phyloP scores from a whole-genome alignment of 2,797 vertebrate genomes.

The Somateria mollissima region DNA sequence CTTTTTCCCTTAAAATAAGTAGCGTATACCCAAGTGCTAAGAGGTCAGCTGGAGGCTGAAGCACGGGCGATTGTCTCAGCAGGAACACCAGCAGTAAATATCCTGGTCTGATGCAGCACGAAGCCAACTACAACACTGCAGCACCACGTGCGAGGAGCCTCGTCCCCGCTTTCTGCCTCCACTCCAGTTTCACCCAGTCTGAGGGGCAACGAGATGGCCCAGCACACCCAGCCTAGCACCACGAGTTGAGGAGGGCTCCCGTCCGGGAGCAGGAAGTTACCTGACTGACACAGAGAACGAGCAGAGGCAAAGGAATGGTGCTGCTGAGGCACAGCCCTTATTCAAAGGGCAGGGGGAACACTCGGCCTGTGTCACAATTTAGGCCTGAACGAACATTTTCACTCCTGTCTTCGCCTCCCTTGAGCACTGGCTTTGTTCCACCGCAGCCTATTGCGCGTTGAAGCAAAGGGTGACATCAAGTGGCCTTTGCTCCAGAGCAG shows the following conservation, averaged over 20 bases:
- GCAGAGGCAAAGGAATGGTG: not conserved
- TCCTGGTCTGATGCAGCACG: not conserved
- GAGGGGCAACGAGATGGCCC: not conserved
- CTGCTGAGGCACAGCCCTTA: not conserved
- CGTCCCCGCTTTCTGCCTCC: not conserved
- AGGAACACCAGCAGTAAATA: not conserved
- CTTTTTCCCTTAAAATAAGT: not conserved
- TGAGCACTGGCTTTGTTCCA: not conserved
- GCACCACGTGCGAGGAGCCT: not conserved
- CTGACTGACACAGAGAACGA: not conserved
- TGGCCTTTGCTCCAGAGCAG: not conserved
- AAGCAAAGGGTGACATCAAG: not conserved
- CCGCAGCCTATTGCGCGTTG: not conserved
- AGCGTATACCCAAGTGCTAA: not conserved
- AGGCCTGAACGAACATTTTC: not conserved
- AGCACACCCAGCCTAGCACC: not conserved
- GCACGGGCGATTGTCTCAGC: not conserved
- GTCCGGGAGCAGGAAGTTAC: not conserved
- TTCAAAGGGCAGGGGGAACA: not conserved
- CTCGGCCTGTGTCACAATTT: not conserved
- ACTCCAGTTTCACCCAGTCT: not conserved
- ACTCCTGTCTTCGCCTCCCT: not conserved
- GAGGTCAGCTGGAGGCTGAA: not conserved
- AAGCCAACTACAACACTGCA: constrained; percentile 39
- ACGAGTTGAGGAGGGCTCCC: not conserved